phyloP scores from a whole-genome alignment of 2,888 invertebrate genomes.

The Bugulina stolonifera region DNA sequence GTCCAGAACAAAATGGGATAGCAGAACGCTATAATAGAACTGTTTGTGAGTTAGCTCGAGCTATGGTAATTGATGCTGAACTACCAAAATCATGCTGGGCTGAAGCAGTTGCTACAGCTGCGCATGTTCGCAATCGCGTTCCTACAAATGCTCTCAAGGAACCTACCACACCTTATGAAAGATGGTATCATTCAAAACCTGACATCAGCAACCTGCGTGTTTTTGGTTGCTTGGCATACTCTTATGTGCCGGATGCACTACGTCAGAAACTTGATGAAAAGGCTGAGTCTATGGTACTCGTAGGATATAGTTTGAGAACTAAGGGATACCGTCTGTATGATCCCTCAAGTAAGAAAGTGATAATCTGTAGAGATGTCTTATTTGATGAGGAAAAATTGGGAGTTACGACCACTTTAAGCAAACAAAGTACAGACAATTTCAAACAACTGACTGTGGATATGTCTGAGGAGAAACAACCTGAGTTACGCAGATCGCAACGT shows the following conservation, averaged over 20 bases:
- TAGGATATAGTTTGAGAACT: slow-evolving; percentile 19
- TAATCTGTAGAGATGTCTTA: slow-evolving; percentile 22
- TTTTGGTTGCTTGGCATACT: slow-evolving; percentile 31
- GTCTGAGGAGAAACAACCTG: slow-evolving; percentile 9
- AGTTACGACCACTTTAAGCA: slow-evolving; percentile 9
- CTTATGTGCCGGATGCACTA: slow-evolving; percentile 28
- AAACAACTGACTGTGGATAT: slow-evolving; percentile 6
- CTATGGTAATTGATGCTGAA: slow-evolving; percentile 28
- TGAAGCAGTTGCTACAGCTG: slow-evolving; percentile 30
- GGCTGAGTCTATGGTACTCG: slow-evolving; percentile 5
- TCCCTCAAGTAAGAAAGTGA: slow-evolving; percentile 22
- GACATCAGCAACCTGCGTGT: slow-evolving; percentile 30
- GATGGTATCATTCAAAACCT: slow-evolving; percentile 28
- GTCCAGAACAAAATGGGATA: slow-evolving; percentile 44
- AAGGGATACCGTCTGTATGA: slow-evolving; percentile 30
- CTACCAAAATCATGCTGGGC: slow-evolving; percentile 29
- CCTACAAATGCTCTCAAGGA: slow-evolving; percentile 14
- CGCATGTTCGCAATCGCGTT: slow-evolving; percentile 26
- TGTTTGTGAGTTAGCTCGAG: slow-evolving; percentile 27
- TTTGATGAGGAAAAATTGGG: slow-evolving; percentile 24
- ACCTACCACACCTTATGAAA: slow-evolving; percentile 21
- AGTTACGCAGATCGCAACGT: neutral
- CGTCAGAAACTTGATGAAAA: slow-evolving; percentile 28
- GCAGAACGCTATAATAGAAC: slow-evolving; percentile 43
- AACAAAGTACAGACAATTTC: neutral